These are phyloP conservation scores for Sepiola atlantica DNA, from an alignment of 2,888 invertebrate species.

Conservation along the genomic window DNA sequence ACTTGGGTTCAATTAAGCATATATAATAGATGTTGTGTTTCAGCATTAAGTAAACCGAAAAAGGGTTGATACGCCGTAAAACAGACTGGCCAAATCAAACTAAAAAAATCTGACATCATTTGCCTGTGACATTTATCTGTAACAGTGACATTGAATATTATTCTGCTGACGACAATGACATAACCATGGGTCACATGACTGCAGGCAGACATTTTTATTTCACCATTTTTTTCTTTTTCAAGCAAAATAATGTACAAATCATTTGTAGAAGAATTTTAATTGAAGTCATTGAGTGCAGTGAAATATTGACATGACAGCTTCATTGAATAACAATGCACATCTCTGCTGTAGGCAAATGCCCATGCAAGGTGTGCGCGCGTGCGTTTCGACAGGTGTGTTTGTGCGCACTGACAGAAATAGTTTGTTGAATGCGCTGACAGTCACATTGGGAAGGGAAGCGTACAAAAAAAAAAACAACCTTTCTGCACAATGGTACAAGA, in stretches of 20 bases:
- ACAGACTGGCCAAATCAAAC: no score
- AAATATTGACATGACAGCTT: neutral
- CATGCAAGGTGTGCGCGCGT: neutral
- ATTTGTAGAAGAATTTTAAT: neutral
- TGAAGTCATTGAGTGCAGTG: neutral
- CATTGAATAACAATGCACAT: slow-evolving; percentile 7
- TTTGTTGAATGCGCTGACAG: neutral
- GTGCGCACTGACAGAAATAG: neutral
- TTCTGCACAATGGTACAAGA: neutral
- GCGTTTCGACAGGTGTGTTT: no score
- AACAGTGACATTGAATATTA: neutral
- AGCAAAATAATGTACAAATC: neutral
- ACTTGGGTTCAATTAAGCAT: no score
- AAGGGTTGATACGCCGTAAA: no score
- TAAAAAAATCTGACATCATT: no score
- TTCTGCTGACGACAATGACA: neutral
- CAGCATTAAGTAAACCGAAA: no score
- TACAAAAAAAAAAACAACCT: neutral
- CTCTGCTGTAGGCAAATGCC: neutral
- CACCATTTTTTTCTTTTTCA: neutral
- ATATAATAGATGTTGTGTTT: no score
- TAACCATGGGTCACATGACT: neutral
- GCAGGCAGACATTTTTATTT: neutral
- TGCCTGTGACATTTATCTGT: neutral
- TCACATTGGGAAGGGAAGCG: neutral